These are phyloP conservation scores for Clarias magur DNA, from an alignment of 2,113 vertebrate species.

Conservation along the genomic window DNA sequence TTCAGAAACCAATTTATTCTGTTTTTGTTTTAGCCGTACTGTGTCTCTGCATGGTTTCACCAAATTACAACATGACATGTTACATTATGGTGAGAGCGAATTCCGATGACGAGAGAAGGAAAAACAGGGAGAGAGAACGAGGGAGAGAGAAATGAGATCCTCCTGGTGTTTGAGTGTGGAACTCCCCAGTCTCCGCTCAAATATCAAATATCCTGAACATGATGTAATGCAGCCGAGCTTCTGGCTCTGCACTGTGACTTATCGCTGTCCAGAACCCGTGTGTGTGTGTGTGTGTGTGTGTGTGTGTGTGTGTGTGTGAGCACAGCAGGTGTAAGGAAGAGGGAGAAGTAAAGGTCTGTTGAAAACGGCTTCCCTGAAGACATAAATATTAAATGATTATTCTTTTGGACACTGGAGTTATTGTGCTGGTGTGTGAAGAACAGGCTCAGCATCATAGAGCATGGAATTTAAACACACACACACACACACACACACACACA, in stretches of 20 bases:
- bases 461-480: background rate
- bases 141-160: background rate
- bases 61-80: background rate
- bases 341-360: background rate
- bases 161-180: background rate
- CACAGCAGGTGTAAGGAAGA: background rate
- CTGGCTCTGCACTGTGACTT: background rate
- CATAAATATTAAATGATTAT: slow-evolving; percentile 15
- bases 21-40: background rate
- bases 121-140: background rate
- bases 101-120: background rate
- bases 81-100: background rate
- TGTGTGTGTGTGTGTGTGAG: background rate
- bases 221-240: background rate
- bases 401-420: background rate
- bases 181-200: background rate
- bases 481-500: background rate
- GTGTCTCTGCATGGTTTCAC: background rate
- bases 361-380: background rate
- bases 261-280: background rate
- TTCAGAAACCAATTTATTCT: background rate
- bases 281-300: background rate
- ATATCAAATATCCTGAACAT: slow-evolving; percentile 12
- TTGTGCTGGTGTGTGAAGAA: background rate
- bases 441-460: background rate